A percentile compares a stretch with the other conserved stretches of the same genome.
phyloP scores from a whole-genome alignment of 2,797 vertebrate species.

The Aulostomus chinensis region DNA sequence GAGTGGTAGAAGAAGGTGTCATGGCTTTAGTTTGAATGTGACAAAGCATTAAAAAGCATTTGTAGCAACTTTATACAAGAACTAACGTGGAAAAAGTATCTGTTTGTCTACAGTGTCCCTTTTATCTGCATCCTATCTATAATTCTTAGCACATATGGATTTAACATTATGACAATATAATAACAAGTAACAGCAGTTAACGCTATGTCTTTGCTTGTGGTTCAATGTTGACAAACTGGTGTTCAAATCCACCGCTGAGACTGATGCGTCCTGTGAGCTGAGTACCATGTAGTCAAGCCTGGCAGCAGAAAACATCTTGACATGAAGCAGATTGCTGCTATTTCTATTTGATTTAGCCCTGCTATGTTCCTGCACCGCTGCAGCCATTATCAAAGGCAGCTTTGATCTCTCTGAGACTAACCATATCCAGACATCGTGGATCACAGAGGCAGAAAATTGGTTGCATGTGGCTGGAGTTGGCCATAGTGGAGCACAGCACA shows the following conservation, averaged over 20 bases:
- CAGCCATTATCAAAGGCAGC: constrained; percentile 86
- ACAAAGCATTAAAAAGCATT: not conserved
- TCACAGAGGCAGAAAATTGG: constrained; percentile 88
- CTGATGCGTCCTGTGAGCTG: constrained; percentile 57
- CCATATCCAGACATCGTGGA: constrained; percentile 91
- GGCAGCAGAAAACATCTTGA: constrained; percentile 75
- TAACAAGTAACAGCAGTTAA: not conserved
- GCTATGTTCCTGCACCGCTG: constrained; percentile 80
- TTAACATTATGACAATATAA: not conserved
- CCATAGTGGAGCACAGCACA: constrained; percentile 74
- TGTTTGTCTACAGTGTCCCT: not conserved
- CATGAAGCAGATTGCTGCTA: constrained; percentile 80
- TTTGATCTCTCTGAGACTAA: constrained; percentile 92
- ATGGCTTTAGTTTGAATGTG: constrained; percentile 14
- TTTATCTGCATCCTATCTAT: not conserved
- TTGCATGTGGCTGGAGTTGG: constrained; percentile 86
- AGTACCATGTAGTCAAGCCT: constrained; percentile 65
- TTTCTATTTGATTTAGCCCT: constrained; percentile 79
- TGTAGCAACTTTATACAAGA: not conserved
- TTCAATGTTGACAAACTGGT: constrained; percentile 39
- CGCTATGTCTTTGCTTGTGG: constrained; percentile 17
- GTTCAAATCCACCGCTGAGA: constrained; percentile 37
- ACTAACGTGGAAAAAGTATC: not conserved
- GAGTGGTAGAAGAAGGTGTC: not conserved
- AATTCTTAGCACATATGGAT: not conserved